A percentile compares a stretch with the other conserved stretches of the same genome.
Evolutionary conservation across 2,797 vertebrate genomes (phyloP).

Genomic region (Buceros bicornis): DNA sequence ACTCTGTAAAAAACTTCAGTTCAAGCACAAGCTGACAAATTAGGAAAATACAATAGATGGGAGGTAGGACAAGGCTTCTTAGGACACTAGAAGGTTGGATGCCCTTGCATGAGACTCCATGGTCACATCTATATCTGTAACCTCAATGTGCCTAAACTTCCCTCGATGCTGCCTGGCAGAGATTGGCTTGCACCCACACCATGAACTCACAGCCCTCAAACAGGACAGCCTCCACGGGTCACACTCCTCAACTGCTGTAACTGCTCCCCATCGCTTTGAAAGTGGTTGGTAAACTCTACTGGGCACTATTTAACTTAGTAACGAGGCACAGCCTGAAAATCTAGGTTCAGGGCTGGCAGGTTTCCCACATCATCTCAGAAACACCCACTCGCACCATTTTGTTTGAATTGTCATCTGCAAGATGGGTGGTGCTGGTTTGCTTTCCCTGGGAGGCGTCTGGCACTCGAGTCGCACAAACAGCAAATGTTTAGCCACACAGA

Average conservation of each 20-base stretch:
- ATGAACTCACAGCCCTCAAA: fast-evolving
- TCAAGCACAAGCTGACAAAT: background rate
- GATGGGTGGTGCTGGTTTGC: slow-evolving; percentile 18
- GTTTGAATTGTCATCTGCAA: background rate
- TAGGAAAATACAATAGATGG: background rate
- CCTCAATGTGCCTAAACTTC: fast-evolving
- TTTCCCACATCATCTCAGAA: background rate
- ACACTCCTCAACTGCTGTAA: background rate
- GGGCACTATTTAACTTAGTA: background rate
- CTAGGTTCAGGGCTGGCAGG: background rate
- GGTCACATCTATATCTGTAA: background rate
- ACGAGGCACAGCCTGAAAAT: background rate
- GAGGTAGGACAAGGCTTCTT: background rate
- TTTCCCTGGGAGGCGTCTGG: slow-evolving; percentile 49
- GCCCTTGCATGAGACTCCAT: fast-evolving
- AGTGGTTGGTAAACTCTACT: background rate
- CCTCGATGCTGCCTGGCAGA: background rate
- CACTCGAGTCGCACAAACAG: slow-evolving; percentile 62
- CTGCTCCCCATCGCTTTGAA: background rate
- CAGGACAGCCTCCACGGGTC: fast-evolving
- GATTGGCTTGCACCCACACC: fast-evolving
- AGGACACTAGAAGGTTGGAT: background rate
- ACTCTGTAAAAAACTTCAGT: background rate
- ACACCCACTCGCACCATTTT: background rate
- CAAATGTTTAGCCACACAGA: slow-evolving; percentile 69